phyloP scores from a whole-genome alignment of 2,797 vertebrate species.

The Amazona finschi region DNA sequence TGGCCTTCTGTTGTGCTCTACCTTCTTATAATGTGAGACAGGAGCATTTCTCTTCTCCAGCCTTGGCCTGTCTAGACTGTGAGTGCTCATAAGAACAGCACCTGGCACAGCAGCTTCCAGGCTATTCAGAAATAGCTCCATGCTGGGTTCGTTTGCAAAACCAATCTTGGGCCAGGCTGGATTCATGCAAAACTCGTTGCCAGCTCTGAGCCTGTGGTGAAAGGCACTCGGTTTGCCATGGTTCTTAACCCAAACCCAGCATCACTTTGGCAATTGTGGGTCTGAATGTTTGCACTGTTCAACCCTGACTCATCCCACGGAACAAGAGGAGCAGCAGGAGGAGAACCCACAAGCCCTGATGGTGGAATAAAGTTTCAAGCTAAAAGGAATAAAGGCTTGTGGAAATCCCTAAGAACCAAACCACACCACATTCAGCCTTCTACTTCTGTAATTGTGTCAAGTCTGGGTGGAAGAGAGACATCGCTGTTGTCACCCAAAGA shows the following conservation, averaged over 20 bases:
- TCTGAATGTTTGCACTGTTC: constrained; percentile 17
- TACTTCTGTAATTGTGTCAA: not conserved
- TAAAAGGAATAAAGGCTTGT: not conserved
- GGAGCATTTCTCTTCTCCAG: not conserved
- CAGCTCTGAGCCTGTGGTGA: not conserved
- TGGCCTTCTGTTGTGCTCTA: not conserved
- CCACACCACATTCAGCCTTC: not conserved
- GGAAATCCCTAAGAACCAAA: constrained; percentile 5
- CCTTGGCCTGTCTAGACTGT: not conserved
- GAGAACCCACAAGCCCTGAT: not conserved
- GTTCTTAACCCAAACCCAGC: not conserved
- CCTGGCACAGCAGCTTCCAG: not conserved
- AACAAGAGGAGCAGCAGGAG: constrained; percentile 23
- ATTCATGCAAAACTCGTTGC: not conserved
- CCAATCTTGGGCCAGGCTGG: not conserved
- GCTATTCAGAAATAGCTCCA: not conserved
- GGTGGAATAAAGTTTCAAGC: not conserved
- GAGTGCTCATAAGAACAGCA: not conserved
- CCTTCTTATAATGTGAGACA: not conserved
- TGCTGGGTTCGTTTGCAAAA: not conserved
- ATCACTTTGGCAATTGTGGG: not conserved
- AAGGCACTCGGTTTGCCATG: not conserved
- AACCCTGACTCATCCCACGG: constrained; percentile 20
- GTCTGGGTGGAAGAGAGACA: not conserved
- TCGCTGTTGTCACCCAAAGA: not conserved